Percentiles rank a stretch among this genome's conserved stretches.
Conservation (phyloP, 35 echinoderm and acorn worm genomes). For the Stichopus chloronotus region DNA sequence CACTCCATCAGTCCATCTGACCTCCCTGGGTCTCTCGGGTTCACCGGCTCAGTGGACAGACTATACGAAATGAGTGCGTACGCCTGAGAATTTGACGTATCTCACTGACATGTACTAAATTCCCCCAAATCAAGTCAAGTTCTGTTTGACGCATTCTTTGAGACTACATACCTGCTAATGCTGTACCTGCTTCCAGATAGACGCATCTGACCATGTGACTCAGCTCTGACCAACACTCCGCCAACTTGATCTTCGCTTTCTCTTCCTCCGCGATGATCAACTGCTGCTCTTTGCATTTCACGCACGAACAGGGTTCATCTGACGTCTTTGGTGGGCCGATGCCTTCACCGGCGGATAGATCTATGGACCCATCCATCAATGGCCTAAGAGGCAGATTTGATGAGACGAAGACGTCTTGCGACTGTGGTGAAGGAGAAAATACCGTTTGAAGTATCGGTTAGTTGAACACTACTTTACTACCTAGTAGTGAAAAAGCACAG, state of each 20-base stretch:
- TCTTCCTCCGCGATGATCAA: slow-evolving; percentile 92
- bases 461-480: neutral
- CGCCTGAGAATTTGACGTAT: no score
- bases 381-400: slow-evolving; percentile 71
- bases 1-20: no score
- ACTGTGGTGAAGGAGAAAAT: slow-evolving; percentile 29
- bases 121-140: no score
- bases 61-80: no score
- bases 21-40: no score
- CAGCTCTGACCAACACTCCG: slow-evolving; percentile 90
- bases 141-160: no score
- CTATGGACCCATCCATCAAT: slow-evolving; percentile 72
- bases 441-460: neutral
- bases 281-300: slow-evolving; percentile 78
- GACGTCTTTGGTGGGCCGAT: slow-evolving; percentile 21
- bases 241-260: slow-evolving; percentile 81
- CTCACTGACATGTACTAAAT: no score
- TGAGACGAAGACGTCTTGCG: slow-evolving; percentile 85
- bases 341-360: slow-evolving; percentile 35
- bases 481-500: no score
- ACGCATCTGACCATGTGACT: slow-evolving; percentile 89
- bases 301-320: slow-evolving; percentile 79
- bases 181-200: slow-evolving; percentile 87
- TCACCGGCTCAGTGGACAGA: no score
- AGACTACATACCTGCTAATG: slow-evolving; percentile 77